Evolutionary conservation across 1,140 invertebrate genomes (phyloP), one percentile per base, ranked within the genome.

Genomic region (Drosophila orosa): DNA sequence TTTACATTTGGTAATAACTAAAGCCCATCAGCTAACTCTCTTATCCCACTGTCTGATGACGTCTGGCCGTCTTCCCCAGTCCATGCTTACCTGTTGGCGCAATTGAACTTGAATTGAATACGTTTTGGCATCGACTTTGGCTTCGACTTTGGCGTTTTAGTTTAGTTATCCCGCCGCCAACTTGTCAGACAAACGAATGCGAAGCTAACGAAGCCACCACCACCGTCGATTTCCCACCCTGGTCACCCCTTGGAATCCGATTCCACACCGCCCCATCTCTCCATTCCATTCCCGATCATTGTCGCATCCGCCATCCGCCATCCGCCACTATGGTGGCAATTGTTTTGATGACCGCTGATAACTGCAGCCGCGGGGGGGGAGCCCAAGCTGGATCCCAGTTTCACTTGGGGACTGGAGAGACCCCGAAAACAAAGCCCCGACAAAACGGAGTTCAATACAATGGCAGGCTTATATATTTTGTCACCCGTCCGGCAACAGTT

Each of bases 301-400:
- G 73, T 76, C 73, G 54, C 44, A 60, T 76, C 62, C 73, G 65
- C 65, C 61, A 54, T 39, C 37, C 37, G 54, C 63, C 50, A 66
- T 19, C 42, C 57, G 60, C 65, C 65, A 65, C 78, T 67, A 81
- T 87, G 82, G 82, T 86, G 82, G 82, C 82, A 86, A 86, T 86
- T 86, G 83, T 86, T 86, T 86, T 86, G 82, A 87, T 86, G 66
- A 31, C 79, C 48, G 82, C 78, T 87, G 83, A 86, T 86, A 86
- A 83, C 74, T 76, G 50, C 71, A 86, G 37, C 66, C 45, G 78
- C 83, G 27, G 82, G 77, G 66, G 66, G 63, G 59, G 52, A 44
- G 44, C 47, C 42, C 55, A 37, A 55, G 15, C 24, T 15, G 31
- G 31, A 25, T 39, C 48, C 61, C 61, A 50, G 54, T 72, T 76